A percentile compares a stretch with the other conserved stretches of the same genome.
These are phyloP conservation scores for Aporophyla lueneburgensis DNA, from an alignment of 2,888 invertebrate species.

Conservation along the genomic window DNA sequence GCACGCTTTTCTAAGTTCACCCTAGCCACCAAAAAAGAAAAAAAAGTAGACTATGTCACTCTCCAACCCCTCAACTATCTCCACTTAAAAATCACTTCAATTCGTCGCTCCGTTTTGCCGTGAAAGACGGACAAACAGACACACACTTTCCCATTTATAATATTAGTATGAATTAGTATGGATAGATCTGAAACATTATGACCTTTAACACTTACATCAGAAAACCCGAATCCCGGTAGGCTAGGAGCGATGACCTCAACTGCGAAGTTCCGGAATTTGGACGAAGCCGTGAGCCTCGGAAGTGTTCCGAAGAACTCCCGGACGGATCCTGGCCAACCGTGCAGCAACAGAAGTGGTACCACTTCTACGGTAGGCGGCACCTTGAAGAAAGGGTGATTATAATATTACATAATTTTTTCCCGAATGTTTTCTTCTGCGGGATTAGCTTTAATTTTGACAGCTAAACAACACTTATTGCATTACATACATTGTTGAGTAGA, in stretches of 20 bases:
- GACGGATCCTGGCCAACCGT: constrained; percentile 95
- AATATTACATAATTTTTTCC: neutral
- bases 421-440: neutral
- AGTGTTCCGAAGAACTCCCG: constrained; percentile 92
- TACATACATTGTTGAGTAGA: too few relatives aligned
- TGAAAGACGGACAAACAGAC: too few relatives aligned
- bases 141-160: too few relatives aligned
- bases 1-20: too few relatives aligned
- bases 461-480: neutral
- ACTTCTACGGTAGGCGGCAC: constrained; percentile 38
- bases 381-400: constrained; percentile 21
- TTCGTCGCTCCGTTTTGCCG: too few relatives aligned
- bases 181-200: neutral
- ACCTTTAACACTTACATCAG: constrained; percentile 63
- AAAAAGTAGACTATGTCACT: too few relatives aligned
- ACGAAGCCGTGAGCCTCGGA: constrained; percentile 47
- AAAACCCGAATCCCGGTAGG: constrained; percentile 72
- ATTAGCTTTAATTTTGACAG: too few relatives aligned
- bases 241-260: constrained; percentile 71
- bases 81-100: too few relatives aligned
- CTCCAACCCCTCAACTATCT: too few relatives aligned
- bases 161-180: too few relatives aligned
- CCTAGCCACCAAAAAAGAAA: too few relatives aligned
- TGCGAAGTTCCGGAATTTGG: constrained; percentile 52
- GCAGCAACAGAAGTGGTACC: constrained; percentile 90